A percentile compares a stretch with the other conserved stretches of the same genome.
These are phyloP conservation scores for Bugulina stolonifera DNA, from an alignment of 2,888 invertebrate species.

Conservation along the genomic window DNA sequence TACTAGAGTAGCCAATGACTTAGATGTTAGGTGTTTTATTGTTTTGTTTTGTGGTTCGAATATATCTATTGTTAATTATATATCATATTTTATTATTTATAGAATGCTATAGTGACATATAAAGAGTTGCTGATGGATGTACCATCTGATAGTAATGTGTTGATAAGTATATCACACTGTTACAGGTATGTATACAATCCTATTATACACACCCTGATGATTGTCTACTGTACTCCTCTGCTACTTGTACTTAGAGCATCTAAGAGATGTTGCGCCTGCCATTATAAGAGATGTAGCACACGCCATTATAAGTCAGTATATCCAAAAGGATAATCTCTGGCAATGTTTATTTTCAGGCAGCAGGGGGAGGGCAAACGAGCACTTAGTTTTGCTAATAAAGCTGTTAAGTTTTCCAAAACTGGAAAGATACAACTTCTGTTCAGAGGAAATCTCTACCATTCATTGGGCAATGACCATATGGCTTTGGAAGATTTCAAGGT, in stretches of 20 bases:
- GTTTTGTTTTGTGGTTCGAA: no score
- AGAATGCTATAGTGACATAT: constrained; percentile 45
- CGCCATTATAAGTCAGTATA: no score
- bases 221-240: no score
- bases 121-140: constrained; percentile 41
- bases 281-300: no score
- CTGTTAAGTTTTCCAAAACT: neutral
- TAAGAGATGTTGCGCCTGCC: no score
- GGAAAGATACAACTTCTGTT: neutral
- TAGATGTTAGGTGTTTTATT: no score
- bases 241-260: no score
- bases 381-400: neutral
- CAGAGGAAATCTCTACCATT: constrained; percentile 3
- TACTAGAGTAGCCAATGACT: no score
- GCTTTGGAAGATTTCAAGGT: constrained; percentile 18
- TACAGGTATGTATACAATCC: constrained; percentile 42
- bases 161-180: constrained; percentile 41
- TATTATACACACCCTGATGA: no score
- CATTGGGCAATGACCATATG: neutral
- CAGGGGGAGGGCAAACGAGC: constrained; percentile 9
- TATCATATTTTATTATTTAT: constrained; percentile 31
- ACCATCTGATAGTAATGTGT: constrained; percentile 40
- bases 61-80: no score
- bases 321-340: no score
- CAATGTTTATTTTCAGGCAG: neutral